Base-by-base conservation (phyloP, 2,888 invertebrate species). In the Leptarthrus brevirostris region DNA sequence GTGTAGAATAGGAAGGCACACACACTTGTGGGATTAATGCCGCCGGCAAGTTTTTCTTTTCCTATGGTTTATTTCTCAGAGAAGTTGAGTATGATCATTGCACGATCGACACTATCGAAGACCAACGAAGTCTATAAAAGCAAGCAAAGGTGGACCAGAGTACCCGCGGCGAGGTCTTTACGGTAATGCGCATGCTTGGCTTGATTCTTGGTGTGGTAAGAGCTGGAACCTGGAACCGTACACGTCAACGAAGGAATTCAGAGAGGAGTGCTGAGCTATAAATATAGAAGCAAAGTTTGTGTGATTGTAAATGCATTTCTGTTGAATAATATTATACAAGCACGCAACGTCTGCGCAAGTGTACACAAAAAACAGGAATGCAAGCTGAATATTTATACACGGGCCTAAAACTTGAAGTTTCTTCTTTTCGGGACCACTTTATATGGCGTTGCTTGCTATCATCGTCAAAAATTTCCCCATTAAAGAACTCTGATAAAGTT, bases 261-360 rank as follows among this genome's bases (percentile, higher is more conserved):
- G 8, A 30, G 4, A 30, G 30, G 8, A 30, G n/a, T 6, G n/a
- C 16, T 16, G 44, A n/a, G 8, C 44, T 4, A 12, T 16, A 44
- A 44, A 44, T 44, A 18, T n/a, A 30, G 3, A 22, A 3, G 20
- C 18, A 30, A 1, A 30, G 8, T 58, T 12, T 18, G 78, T 80
- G 79, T 79, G 79, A 12, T 6, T 52, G 52, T 80, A 81, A 82
- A 81, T 81, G 80, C 83, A 83, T 82, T 84, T 82, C 81, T 82
- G 80, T 82, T 83, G 81, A 83, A 80, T 82, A 83, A 83, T 84
- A 83, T 82, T 83, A 83, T 81, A 82, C 82, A 82, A 83, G 81
- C 84, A 84, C 84, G 84, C 83, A 84, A 83, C 79, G 83, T 81
- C 82, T 81, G 79, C 77, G 72, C 24, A 54, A 66, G 44, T 64